A percentile compares a stretch with the other conserved stretches of the same genome.
Evolutionary conservation across 2,797 vertebrate genomes (phyloP).

Genomic region (Epinephelus malabaricus): DNA sequence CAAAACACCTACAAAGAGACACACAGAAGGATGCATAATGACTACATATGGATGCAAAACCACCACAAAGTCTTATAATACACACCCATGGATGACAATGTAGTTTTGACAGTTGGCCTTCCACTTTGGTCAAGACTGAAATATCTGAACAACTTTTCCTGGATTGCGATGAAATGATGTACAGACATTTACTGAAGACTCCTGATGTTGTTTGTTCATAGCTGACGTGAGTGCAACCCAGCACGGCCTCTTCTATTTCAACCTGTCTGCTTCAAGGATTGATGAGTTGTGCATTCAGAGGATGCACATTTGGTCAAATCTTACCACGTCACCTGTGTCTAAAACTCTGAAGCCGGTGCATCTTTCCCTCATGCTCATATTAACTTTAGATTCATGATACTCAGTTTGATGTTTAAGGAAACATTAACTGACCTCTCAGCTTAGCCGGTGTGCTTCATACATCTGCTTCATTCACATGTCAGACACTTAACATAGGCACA

Average conservation of each 20-base stretch:
- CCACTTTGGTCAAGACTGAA: not conserved
- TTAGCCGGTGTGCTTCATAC: slow-evolving; percentile 23
- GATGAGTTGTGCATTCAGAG: slow-evolving; percentile 20
- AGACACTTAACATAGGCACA: slow-evolving; percentile 20
- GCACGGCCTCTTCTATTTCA: slow-evolving; percentile 12
- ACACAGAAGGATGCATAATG: too few species aligned
- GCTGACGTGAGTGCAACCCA: not conserved
- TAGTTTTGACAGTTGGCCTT: not conserved
- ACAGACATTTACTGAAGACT: not conserved
- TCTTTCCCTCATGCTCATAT: not conserved
- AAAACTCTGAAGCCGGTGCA: not conserved
- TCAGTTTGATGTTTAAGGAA: slow-evolving; percentile 2
- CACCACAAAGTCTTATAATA: too few species aligned
- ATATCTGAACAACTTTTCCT: not conserved
- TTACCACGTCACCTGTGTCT: slow-evolving; percentile 5
- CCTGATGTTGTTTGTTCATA: not conserved
- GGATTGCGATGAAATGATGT: not conserved
- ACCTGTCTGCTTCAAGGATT: not conserved
- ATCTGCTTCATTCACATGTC: slow-evolving; percentile 48
- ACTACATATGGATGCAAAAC: too few species aligned
- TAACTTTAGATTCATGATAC: slow-evolving; percentile 3
- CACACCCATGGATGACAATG: not conserved
- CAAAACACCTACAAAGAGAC: too few species aligned
- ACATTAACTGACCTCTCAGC: slow-evolving; percentile 52
- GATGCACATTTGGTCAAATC: slow-evolving; percentile 9